Conservation (phyloP, 2,888 invertebrate species). For the Agriotes lineatus region DNA sequence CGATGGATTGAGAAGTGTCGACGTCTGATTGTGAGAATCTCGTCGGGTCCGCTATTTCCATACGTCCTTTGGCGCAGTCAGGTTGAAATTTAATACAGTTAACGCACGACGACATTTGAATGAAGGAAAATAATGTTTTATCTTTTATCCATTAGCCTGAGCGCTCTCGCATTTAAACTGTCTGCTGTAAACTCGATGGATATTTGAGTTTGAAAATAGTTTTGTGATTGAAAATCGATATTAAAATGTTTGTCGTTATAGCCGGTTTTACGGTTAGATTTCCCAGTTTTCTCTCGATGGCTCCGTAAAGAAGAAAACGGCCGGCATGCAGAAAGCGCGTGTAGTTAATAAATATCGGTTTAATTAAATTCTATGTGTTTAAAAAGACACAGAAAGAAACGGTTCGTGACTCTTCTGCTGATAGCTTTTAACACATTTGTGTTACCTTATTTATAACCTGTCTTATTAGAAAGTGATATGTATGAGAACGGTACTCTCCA, state of each 20-base stretch:
- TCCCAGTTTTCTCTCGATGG: conserved; percentile 9
- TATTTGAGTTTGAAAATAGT: conserved; percentile 27
- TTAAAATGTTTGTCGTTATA: conserved; percentile 15
- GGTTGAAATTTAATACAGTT: conserved; percentile 24
- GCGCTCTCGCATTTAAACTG: conserved; percentile 27
- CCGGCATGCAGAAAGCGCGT: neutral
- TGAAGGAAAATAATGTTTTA: conserved; percentile 23
- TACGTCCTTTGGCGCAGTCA: conserved; percentile 12
- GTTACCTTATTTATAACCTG: conserved; percentile 35
- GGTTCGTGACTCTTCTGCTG: conserved; percentile 22
- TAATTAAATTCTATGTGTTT: neutral
- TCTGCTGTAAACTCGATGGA: conserved; percentile 24
- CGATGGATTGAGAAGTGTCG: too few species aligned
- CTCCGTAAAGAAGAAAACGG: neutral
- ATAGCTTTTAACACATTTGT: conserved; percentile 39
- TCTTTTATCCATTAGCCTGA: conserved; percentile 27
- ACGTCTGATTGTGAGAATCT: neutral
- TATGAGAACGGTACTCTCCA: conserved; percentile 35
- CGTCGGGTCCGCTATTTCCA: neutral
- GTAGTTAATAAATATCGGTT: conserved; percentile 1
- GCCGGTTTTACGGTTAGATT: conserved; percentile 23
- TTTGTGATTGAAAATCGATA: conserved; percentile 30
- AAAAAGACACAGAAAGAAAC: conserved; percentile 1
- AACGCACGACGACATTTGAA: conserved; percentile 23
- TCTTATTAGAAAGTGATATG: conserved; percentile 39